Base-by-base conservation (phyloP, 2,797 vertebrate species). In the Neosalanx taihuensis region DNA sequence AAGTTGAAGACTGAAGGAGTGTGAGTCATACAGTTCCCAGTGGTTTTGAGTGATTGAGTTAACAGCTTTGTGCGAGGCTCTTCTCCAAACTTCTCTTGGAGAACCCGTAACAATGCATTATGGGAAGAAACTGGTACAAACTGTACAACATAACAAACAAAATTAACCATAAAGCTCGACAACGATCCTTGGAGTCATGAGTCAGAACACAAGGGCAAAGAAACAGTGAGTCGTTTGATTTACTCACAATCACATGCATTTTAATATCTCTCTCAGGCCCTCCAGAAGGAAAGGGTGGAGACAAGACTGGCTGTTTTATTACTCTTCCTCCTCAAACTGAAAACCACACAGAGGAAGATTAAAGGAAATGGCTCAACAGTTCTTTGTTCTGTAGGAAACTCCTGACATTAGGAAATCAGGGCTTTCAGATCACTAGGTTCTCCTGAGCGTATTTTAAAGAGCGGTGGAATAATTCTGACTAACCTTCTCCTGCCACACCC, bases 281-380 rank as follows among this genome's bases (percentile, higher is more conserved):
- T 62, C 73, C 59, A 46, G 31, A 67, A 79, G 87, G 84, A 87
- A 85, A 88, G 84, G 87, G 87, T 70, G 83, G 85, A 75, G 81
- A 68, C 10, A 13, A 46, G 2, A 46, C 2, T 3, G 7, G 41
- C 41, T 12, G 10, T 46, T 46, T 1, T 13, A 46, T 9, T 9
- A 46, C 41, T 46, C 41, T 46, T 46, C 41, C 41, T 46, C 41
- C 10, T 46, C 41, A 46, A 46, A 41, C 37, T 41, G 37, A 7
- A 41, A 41, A 37, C 35, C 35, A 9, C 35, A 6, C 35, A 46
- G 79, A 31, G 78, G 67, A 53, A 78, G 74, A 70, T 37, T 46
- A 66, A 4, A 56, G 33, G 41, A 61, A 15, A 31, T 17, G 15
- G 13, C 18, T 7, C 3, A 31, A n/a, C 2, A 68, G 63, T 76